phyloP scores from a whole-genome alignment of 2,113 vertebrate species.

The Ahaetulla prasina region DNA sequence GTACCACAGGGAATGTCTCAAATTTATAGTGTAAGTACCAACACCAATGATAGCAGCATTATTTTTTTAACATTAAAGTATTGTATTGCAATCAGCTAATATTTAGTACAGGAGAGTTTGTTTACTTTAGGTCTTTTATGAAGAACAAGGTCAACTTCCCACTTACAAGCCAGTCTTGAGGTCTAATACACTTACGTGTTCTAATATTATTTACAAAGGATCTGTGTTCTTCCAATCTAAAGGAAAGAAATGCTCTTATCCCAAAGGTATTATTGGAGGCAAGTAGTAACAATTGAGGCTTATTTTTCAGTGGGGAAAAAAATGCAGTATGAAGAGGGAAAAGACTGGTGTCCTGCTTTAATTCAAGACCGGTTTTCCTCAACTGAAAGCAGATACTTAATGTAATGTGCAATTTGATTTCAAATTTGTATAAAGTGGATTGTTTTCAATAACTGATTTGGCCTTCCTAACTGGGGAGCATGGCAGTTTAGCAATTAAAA shows the following conservation, averaged over 20 bases:
- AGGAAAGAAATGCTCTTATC: neutral
- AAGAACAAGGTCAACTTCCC: neutral
- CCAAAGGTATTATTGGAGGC: neutral
- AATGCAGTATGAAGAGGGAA: neutral
- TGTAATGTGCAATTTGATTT: neutral
- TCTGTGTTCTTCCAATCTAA: neutral
- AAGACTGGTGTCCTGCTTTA: neutral
- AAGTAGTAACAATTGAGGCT: too few species aligned
- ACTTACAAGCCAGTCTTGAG: neutral
- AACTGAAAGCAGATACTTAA: neutral
- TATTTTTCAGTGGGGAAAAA: neutral
- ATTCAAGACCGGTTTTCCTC: neutral
- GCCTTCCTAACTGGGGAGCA: neutral
- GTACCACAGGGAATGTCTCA: neutral
- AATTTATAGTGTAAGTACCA: neutral
- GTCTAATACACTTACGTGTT: neutral
- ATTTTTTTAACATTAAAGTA: neutral
- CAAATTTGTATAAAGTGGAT: neutral
- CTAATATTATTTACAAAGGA: neutral
- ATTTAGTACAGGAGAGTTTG: conserved; percentile 8
- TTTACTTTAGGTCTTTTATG: conserved; percentile 5
- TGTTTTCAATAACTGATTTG: neutral
- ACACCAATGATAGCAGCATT: neutral
- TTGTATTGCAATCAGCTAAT: neutral
- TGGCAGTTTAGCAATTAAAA: neutral